phyloP scores from a whole-genome alignment of 2,888 invertebrate genomes.

The Aphodius sticticus region DNA sequence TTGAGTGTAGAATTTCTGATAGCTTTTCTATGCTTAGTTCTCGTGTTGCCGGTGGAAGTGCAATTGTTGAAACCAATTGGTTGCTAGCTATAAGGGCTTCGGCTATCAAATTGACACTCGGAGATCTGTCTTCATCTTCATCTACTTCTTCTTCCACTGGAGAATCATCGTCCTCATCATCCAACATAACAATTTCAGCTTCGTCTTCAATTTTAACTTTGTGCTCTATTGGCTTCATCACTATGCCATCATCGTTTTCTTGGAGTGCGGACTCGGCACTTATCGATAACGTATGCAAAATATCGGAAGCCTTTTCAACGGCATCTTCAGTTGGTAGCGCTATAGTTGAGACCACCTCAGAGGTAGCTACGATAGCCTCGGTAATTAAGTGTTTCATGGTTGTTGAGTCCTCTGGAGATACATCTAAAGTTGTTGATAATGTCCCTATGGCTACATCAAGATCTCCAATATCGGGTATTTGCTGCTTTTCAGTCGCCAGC shows the following conservation, averaged over 20 bases:
- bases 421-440: not conserved
- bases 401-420: not conserved
- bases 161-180: not conserved
- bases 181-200: constrained; percentile 12
- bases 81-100: not conserved
- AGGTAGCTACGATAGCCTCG: constrained; percentile 14
- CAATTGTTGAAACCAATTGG: not conserved
- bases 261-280: not conserved
- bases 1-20: not conserved
- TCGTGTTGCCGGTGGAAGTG: not conserved
- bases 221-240: constrained; percentile 11
- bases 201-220: not conserved
- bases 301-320: constrained; percentile 7
- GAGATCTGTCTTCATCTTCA: not conserved
- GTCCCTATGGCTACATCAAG: not conserved
- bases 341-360: constrained; percentile 13
- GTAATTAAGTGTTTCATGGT: not conserved
- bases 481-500: not conserved
- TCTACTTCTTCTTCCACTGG: not conserved
- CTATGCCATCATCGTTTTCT: constrained; percentile 11
- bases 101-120: not conserved
- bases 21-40: not conserved
- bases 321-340: constrained; percentile 21
- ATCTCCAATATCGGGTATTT: not conserved
- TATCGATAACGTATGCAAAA: constrained; percentile 9